Percentiles rank a stretch among this genome's conserved stretches.
These are phyloP conservation scores for Serrognathus titanus DNA, from an alignment of 2,888 invertebrate species.

Conservation along the genomic window DNA sequence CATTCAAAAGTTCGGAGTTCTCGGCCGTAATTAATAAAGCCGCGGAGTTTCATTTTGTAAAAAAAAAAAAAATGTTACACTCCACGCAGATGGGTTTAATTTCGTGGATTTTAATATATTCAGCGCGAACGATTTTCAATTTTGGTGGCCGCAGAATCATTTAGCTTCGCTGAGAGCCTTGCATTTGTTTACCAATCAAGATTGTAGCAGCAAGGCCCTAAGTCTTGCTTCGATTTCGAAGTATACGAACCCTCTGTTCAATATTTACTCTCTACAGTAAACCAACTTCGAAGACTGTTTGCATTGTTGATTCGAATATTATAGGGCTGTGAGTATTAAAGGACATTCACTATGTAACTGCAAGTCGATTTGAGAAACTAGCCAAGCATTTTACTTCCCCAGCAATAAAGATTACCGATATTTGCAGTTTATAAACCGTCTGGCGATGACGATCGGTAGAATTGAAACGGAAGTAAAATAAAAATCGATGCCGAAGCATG, in stretches of 20 bases:
- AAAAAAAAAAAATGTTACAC: no score
- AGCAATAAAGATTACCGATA: no score
- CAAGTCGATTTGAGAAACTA: no score
- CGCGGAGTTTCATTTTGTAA: no score
- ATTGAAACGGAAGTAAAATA: no score
- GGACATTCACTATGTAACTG: background rate
- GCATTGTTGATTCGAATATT: conserved; percentile 11
- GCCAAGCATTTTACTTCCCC: no score
- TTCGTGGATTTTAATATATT: background rate
- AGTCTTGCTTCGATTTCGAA: conserved; percentile 15
- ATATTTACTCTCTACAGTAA: conserved; percentile 21
- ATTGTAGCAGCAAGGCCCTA: conserved; percentile 19
- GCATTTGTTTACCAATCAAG: conserved; percentile 24
- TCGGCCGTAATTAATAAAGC: no score
- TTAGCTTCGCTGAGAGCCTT: conserved; percentile 18
- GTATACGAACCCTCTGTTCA: conserved; percentile 19
- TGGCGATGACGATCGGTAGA: no score
- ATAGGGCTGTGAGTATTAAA: conserved; percentile 8
- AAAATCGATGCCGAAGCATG: background rate
- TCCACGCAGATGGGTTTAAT: no score
- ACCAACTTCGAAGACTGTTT: conserved; percentile 7
- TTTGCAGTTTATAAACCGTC: no score
- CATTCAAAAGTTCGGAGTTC: no score
- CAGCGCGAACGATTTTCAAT: conserved; percentile 21
- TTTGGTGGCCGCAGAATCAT: conserved; percentile 19